These are phyloP conservation scores for Myrmecobius fasciatus DNA, from an alignment of 2,113 vertebrate genomes.

Conservation along the genomic window DNA sequence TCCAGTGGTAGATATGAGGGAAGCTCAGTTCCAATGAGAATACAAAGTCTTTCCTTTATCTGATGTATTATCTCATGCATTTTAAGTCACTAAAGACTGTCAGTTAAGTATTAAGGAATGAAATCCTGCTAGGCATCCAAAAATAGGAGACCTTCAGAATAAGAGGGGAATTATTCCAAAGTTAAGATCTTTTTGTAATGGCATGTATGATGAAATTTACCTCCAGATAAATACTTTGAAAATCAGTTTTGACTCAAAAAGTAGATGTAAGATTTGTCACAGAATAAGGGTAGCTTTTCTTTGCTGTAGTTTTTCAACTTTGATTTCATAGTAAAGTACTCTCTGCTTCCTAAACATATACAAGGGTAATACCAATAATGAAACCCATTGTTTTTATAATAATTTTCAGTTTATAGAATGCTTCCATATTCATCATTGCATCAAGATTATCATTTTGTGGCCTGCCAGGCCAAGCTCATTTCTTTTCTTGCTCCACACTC, in stretches of 20 bases:
- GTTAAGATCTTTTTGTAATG: neutral
- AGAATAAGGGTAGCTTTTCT: neutral
- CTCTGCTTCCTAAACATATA: neutral
- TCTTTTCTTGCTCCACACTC: neutral
- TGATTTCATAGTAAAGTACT: neutral
- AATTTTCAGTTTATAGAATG: neutral
- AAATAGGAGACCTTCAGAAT: neutral
- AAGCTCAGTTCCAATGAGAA: neutral
- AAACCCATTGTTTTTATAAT: neutral
- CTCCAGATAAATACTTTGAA: neutral
- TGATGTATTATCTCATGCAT: neutral
- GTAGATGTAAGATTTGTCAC: neutral
- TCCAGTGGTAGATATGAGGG: neutral
- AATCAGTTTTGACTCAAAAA: neutral
- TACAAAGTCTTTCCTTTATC: slow-evolving; percentile 1
- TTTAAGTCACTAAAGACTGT: neutral
- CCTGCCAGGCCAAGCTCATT: neutral
- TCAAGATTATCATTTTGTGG: neutral
- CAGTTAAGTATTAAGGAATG: neutral
- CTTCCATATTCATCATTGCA: neutral
- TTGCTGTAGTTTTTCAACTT: neutral
- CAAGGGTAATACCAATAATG: neutral
- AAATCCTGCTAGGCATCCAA: neutral
- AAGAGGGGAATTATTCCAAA: neutral
- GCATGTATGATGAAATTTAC: neutral